phyloP scores from a whole-genome alignment of 2,888 invertebrate species.

The Zaprionus bogoriensis region DNA sequence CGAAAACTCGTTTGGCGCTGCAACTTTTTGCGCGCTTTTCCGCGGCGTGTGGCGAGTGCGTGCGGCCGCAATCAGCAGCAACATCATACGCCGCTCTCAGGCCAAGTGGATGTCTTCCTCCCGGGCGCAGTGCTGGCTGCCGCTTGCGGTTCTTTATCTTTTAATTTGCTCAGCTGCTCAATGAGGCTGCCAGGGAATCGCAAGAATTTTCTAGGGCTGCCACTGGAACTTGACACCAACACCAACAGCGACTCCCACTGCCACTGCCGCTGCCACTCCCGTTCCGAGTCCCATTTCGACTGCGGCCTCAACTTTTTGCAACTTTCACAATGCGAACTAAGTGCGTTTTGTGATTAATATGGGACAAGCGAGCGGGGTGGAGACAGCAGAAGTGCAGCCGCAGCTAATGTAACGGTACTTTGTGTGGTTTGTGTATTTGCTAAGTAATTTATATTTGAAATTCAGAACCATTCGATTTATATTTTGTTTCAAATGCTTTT shows the following conservation, averaged over 20 bases:
- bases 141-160: slow-evolving; percentile 51
- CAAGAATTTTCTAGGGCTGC: slow-evolving; percentile 43
- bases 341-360: slow-evolving; percentile 68
- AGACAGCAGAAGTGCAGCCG: slow-evolving; percentile 19
- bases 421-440: slow-evolving; percentile 14
- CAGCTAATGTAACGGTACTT: slow-evolving; percentile 14
- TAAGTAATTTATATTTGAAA: slow-evolving; percentile 15
- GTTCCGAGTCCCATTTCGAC: no score
- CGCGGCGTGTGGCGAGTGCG: slow-evolving; percentile 68
- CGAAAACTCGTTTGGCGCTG: slow-evolving; percentile 60
- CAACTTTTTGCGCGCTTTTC: slow-evolving; percentile 56
- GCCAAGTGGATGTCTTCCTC: slow-evolving; percentile 40
- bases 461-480: background rate
- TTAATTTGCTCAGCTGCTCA: slow-evolving; percentile 48
- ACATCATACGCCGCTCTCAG: slow-evolving; percentile 27
- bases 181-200: slow-evolving; percentile 21
- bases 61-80: slow-evolving; percentile 56
- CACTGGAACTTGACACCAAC: background rate
- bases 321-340: slow-evolving; percentile 70
- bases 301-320: slow-evolving; percentile 58
- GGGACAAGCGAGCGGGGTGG: slow-evolving; percentile 6
- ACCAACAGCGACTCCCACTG: background rate
- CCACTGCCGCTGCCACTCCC: slow-evolving; percentile 3
- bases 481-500: no score
- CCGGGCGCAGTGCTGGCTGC: no score